Percentiles rank a stretch among this genome's conserved stretches.
These are phyloP conservation scores for Dasyurus viverrinus DNA, from an alignment of 2,113 vertebrate species.

Conservation along the genomic window DNA sequence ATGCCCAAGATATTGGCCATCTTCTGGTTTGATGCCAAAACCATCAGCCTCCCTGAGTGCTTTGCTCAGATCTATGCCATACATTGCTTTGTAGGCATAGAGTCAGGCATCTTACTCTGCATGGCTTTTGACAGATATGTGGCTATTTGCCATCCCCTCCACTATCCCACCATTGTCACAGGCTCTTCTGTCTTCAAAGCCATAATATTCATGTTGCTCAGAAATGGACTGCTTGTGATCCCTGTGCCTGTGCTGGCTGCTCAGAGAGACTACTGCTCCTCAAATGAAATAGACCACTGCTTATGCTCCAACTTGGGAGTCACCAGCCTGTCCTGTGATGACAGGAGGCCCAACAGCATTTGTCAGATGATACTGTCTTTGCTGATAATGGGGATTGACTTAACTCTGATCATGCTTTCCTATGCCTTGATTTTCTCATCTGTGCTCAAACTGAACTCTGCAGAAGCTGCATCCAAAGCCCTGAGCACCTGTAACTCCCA, in stretches of 20 bases:
- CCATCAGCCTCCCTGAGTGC: constrained; percentile 51
- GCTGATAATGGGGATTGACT: constrained; percentile 50
- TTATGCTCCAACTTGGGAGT: constrained; percentile 48
- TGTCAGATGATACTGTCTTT: constrained; percentile 51
- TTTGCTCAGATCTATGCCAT: constrained; percentile 70
- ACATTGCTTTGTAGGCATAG: constrained; percentile 56
- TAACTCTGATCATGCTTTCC: constrained; percentile 54
- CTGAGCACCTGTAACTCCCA: constrained; percentile 61
- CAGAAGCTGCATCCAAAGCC: constrained; percentile 60
- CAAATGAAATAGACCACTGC: constrained; percentile 49
- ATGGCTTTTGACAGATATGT: constrained; percentile 66
- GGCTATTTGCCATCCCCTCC: constrained; percentile 46
- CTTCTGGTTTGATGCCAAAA: constrained; percentile 59
- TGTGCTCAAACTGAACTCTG: constrained; percentile 58
- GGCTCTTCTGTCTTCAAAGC: constrained; percentile 50
- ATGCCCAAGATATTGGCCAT: constrained; percentile 65
- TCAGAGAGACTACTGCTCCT: constrained; percentile 56
- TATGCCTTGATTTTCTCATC: constrained; percentile 55
- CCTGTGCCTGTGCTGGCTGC: constrained; percentile 54
- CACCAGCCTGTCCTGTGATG: constrained; percentile 61
- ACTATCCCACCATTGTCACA: constrained; percentile 51
- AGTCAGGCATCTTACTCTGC: constrained; percentile 62
- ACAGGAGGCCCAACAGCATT: constrained; percentile 51
- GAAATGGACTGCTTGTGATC: not conserved
- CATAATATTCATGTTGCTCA: constrained; percentile 40